phyloP scores from a whole-genome alignment of 1,140 invertebrate species.

The Nilaparvata lugens region DNA sequence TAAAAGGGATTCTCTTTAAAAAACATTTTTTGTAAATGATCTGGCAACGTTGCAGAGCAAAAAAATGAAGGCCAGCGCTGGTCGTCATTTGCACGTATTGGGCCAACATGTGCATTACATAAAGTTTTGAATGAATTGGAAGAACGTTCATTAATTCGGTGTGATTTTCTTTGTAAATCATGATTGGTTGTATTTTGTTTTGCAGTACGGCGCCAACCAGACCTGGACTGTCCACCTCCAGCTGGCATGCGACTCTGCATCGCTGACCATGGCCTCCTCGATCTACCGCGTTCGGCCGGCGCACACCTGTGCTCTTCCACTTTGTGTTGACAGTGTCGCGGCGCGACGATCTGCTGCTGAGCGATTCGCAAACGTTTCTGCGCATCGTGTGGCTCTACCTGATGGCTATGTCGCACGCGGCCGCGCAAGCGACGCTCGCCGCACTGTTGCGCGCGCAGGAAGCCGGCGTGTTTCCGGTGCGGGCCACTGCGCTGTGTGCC shows the following conservation, averaged over 20 bases:
- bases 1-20: too few species aligned
- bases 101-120: too few species aligned
- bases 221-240: conserved; percentile 32
- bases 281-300: conserved; percentile 11
- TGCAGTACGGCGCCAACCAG: conserved; percentile 49
- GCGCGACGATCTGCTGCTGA: conserved; percentile 56
- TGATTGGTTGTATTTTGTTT: too few species aligned
- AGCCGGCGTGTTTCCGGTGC: conserved; percentile 52
- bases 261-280: conserved; percentile 25
- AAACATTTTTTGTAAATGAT: too few species aligned
- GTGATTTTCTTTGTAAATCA: background rate
- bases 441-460: conserved; percentile 51
- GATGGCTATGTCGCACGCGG: conserved; percentile 54
- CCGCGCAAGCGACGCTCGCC: conserved; percentile 50
- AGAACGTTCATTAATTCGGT: too few species aligned
- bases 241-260: background rate
- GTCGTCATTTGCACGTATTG: too few species aligned
- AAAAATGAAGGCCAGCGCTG: too few species aligned
- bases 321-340: conserved; percentile 56
- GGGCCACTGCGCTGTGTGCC: conserved; percentile 47
- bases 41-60: too few species aligned
- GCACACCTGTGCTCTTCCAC: conserved; percentile 45
- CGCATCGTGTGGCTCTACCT: conserved; percentile 57
- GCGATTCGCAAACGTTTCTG: conserved; percentile 51
- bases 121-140: too few species aligned